Conservation (phyloP, 2,113 vertebrate genomes). For the Vombatus ursinus region DNA sequence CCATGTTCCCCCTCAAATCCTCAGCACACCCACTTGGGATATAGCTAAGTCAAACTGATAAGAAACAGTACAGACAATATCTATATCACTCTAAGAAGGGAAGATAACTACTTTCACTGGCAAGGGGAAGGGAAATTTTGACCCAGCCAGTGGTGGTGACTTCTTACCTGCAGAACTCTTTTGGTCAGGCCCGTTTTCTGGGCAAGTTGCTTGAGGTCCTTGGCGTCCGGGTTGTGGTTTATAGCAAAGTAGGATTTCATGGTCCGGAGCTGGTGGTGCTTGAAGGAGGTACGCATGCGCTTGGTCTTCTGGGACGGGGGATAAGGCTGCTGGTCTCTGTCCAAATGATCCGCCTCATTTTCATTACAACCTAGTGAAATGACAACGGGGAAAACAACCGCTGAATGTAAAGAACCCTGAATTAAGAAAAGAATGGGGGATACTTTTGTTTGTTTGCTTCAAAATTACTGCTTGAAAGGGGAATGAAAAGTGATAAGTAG, state of each 20-base stretch:
- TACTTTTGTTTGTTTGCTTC: not conserved
- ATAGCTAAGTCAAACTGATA: slow-evolving; percentile 31
- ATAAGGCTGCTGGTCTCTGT: slow-evolving; percentile 98
- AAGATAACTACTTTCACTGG: slow-evolving; percentile 62
- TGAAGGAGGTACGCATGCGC: slow-evolving; percentile 99
- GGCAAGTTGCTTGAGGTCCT: slow-evolving; percentile 99
- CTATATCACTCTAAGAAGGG: slow-evolving; percentile 48
- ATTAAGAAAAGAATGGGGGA: not conserved
- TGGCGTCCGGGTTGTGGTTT: slow-evolving; percentile 99
- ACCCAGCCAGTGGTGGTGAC: slow-evolving; percentile 51
- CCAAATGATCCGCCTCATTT: slow-evolving; percentile 97
- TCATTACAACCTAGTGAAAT: slow-evolving; percentile 94
- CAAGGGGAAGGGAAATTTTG: slow-evolving; percentile 57
- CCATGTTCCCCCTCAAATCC: not conserved
- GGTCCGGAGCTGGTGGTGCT: slow-evolving; percentile 99
- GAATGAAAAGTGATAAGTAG: not conserved
- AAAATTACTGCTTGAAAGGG: not conserved
- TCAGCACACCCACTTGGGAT: slow-evolving; percentile 67
- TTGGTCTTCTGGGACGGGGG: slow-evolving; percentile 98
- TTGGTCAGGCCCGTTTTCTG: slow-evolving; percentile 99
- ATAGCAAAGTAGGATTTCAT: slow-evolving; percentile 99
- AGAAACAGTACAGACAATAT: slow-evolving; percentile 28
- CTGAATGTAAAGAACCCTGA: slow-evolving; percentile 17
- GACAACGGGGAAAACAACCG: not conserved
- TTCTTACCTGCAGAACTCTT: slow-evolving; percentile 99